A percentile compares a stretch with the other conserved stretches of the same genome.
These are phyloP conservation scores for Nothocercus julius DNA, from an alignment of 2,113 vertebrate genomes.

Conservation along the genomic window DNA sequence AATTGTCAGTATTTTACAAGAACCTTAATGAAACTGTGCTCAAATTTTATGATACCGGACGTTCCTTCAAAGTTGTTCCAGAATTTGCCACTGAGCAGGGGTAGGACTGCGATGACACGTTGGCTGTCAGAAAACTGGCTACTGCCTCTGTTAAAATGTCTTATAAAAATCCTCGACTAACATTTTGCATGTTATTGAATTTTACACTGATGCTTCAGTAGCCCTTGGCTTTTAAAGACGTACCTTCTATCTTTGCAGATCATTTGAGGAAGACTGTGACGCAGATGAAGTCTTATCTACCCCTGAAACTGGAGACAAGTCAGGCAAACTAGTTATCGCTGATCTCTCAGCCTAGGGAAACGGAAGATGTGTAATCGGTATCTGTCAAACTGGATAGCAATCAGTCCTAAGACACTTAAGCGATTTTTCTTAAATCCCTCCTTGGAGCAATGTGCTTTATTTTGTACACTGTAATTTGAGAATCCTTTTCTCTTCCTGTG, in stretches of 20 bases:
- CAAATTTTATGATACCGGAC: neutral
- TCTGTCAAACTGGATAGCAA: constrained; percentile 59
- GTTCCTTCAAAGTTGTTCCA: neutral
- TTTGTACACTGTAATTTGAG: constrained; percentile 73
- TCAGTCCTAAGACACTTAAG: constrained; percentile 43
- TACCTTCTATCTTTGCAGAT: constrained; percentile 81
- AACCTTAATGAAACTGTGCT: neutral
- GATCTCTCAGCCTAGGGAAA: constrained; percentile 83
- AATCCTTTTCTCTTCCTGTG: constrained; percentile 63
- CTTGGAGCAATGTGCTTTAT: constrained; percentile 69
- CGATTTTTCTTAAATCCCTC: constrained; percentile 55
- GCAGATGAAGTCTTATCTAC: constrained; percentile 88
- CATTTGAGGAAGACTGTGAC: constrained; percentile 95
- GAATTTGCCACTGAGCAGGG: neutral
- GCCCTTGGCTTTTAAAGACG: neutral
- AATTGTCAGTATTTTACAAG: neutral
- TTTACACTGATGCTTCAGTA: neutral
- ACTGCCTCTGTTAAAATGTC: neutral
- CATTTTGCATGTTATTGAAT: neutral
- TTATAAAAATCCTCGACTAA: neutral
- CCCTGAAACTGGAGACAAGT: constrained; percentile 90
- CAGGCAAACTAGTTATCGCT: constrained; percentile 90
- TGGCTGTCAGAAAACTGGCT: neutral
- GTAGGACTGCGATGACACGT: neutral
- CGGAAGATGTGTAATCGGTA: constrained; percentile 54